Base-by-base conservation (phyloP, 2,888 invertebrate species). In the Galeruca laticollis region DNA sequence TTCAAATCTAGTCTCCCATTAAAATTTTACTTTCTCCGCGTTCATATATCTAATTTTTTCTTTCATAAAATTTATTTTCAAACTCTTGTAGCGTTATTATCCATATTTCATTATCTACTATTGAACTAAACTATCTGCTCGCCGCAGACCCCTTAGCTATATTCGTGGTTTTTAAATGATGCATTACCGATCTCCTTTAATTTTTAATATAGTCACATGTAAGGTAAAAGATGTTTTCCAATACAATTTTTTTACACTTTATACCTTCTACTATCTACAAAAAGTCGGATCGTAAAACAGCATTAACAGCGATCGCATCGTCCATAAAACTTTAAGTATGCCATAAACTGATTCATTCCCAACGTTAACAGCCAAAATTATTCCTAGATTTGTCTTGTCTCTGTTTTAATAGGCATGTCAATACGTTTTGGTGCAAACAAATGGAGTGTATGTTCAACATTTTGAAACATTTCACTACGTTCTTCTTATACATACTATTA, bases 321-420 rank as follows among this genome's bases (percentile, higher is more conserved):
- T 63, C 57, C 73, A 70, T 73, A 71, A 71, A 71, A 71, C 69
- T 69, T 73, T 71, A 40, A 71, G 59, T 33, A 20, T 35, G 56
- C 70, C 35, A 71, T 73, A 73, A 73, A 73, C 69, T 71, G 71
- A 68, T 63, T 68, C 69, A 68, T 71, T 43, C 63, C 40, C 67
- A 21, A 54, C 60, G 68, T 69, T 69, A 69, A 69, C 54, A 33
- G 37, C 56, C 43, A 26, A 60, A 63, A 49, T 67, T 67, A 70
- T 63, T 60, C 47, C 52, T n/a, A 60, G 66, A 69, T 72, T 72
- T 69, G 72, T 72, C 69, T 63, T 66, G 11, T 61, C 40, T 26
- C 56, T 26, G 47, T 35, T 69, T 69, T 69, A 51, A 67, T 63
- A 60, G 67, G 52, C 61, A 47, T 57, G 60, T 52, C 63, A 69